These are phyloP conservation scores for Ectemnius cavifrons DNA, from an alignment of 2,888 invertebrate genomes.

Conservation along the genomic window DNA sequence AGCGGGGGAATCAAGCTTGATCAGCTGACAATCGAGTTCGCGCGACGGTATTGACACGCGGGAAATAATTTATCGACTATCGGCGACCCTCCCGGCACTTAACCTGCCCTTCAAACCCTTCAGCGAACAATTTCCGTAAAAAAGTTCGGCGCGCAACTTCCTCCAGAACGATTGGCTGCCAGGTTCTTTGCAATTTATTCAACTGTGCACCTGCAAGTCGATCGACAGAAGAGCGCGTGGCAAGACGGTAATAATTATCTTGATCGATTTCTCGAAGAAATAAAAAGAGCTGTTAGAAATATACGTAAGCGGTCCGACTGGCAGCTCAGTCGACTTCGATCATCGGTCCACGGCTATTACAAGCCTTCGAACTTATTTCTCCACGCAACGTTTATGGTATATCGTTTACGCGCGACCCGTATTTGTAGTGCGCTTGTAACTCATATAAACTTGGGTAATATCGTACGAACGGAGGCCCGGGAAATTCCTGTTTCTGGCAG, in stretches of 20 bases:
- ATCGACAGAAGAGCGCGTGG: too few species aligned
- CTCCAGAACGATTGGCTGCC: not conserved
- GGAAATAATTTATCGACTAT: too few species aligned
- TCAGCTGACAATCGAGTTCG: too few species aligned
- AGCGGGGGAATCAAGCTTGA: too few species aligned
- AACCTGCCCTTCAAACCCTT: too few species aligned
- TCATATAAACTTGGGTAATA: slow-evolving; percentile 41
- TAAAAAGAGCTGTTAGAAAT: slow-evolving; percentile 2
- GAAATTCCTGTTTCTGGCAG: slow-evolving; percentile 17
- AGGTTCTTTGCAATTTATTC: slow-evolving; percentile 30
- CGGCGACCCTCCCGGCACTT: too few species aligned
- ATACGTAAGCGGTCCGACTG: not conserved
- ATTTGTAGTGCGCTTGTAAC: slow-evolving; percentile 28
- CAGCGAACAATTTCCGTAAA: too few species aligned
- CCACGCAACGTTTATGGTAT: slow-evolving; percentile 31
- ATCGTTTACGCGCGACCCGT: slow-evolving; percentile 35
- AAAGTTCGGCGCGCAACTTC: too few species aligned
- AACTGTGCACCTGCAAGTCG: slow-evolving; percentile 31
- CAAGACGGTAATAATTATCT: too few species aligned
- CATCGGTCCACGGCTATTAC: slow-evolving; percentile 31
- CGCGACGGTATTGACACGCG: too few species aligned
- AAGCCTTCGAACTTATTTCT: slow-evolving; percentile 23
- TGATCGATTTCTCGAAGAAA: not conserved
- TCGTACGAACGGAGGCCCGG: slow-evolving; percentile 29
- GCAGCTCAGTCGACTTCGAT: slow-evolving; percentile 11